phyloP scores from a whole-genome alignment of 2,113 vertebrate species.

The Gavia stellata region DNA sequence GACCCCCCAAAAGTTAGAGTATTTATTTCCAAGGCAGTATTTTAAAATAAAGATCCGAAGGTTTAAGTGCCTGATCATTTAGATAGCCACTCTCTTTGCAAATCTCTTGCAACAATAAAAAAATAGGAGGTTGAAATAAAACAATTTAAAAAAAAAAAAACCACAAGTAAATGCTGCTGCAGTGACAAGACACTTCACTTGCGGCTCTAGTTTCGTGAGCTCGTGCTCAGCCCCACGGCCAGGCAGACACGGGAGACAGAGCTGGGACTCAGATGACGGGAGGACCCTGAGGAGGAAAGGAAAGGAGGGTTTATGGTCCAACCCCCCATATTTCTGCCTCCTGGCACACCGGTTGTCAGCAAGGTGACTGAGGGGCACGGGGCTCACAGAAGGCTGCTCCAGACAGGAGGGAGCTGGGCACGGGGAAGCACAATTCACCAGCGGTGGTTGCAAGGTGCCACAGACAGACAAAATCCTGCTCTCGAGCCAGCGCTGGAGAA shows the following conservation, averaged over 20 bases:
- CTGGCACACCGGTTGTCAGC: background rate
- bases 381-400: background rate
- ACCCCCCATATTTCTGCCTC: fast-evolving
- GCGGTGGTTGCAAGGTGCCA: background rate
- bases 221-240: background rate
- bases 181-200: background rate
- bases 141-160: background rate
- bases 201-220: background rate
- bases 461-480: background rate
- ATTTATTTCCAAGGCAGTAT: background rate
- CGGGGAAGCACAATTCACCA: background rate
- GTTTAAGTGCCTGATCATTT: background rate
- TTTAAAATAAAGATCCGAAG: background rate
- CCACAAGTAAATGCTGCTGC: background rate
- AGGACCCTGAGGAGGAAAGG: background rate
- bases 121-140: background rate
- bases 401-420: background rate
- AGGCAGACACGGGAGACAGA: background rate
- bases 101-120: background rate
- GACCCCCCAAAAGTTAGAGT: background rate
- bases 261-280: background rate
- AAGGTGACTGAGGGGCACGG: background rate
- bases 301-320: background rate
- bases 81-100: background rate
- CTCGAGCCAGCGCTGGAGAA: background rate